Evolutionary conservation across 1,140 invertebrate species (phyloP).

Genomic region (Ephestia elutella): DNA sequence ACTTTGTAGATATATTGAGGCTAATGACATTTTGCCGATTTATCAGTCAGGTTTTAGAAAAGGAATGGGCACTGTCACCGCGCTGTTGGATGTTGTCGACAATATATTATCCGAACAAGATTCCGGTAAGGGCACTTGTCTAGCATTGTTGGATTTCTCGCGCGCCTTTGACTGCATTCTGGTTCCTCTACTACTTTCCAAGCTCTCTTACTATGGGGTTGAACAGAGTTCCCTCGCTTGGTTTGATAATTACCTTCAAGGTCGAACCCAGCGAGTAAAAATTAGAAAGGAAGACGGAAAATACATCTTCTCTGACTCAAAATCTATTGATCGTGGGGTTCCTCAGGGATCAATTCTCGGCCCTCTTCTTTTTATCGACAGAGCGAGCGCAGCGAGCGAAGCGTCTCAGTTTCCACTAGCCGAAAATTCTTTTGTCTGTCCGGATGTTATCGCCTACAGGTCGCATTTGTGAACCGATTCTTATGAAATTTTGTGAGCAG

Average conservation of each 20-base stretch:
- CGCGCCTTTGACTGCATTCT: neutral
- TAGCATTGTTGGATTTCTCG: neutral
- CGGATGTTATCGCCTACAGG: no score
- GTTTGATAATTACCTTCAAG: neutral
- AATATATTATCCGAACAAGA: neutral
- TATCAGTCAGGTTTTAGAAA: constrained; percentile 1
- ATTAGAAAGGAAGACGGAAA: neutral
- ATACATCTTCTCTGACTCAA: neutral
- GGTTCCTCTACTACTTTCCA: no score
- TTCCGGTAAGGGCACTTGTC: neutral
- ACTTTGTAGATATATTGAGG: neutral
- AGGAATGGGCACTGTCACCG: neutral
- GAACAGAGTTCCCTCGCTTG: neutral
- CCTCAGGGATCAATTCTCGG: constrained; percentile 2
- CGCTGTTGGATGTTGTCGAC: constrained; percentile 1
- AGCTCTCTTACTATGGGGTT: no score
- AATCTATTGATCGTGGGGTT: neutral
- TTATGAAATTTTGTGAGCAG: no score
- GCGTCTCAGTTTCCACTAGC: no score
- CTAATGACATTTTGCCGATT: neutral
- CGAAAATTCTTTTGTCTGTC: no score
- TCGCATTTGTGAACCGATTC: no score
- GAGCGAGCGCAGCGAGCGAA: no score
- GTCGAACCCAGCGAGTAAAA: constrained; percentile 1
- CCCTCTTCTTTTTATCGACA: neutral